A percentile compares a stretch with the other conserved stretches of the same genome.
phyloP scores from a whole-genome alignment of 1,140 invertebrate species.

The Hyles euphorbiae region DNA sequence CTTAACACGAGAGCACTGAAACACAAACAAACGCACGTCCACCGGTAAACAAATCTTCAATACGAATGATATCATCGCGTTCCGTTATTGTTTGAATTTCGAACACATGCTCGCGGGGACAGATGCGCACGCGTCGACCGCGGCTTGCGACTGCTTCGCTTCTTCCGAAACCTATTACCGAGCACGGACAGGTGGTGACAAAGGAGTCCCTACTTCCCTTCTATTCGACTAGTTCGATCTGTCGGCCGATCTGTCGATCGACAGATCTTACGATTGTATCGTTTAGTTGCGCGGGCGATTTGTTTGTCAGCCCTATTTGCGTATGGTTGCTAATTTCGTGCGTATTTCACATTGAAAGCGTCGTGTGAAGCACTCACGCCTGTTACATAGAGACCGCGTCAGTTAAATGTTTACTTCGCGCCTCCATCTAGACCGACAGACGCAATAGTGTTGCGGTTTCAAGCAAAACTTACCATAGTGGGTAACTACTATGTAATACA shows the following conservation, averaged over 20 bases:
- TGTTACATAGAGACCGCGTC: too few species aligned
- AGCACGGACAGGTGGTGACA: slow-evolving; percentile 68
- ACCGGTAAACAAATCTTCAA: too few species aligned
- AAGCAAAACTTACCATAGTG: too few species aligned
- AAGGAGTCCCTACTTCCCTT: slow-evolving; percentile 58
- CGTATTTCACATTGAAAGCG: too few species aligned
- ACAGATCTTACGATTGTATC: slow-evolving; percentile 8
- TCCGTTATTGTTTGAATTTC: background rate
- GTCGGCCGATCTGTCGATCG: slow-evolving; percentile 22
- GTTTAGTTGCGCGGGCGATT: background rate
- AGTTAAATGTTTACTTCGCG: too few species aligned
- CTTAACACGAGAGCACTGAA: background rate
- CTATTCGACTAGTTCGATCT: slow-evolving; percentile 30
- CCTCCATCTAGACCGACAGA: too few species aligned
- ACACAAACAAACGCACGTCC: background rate
- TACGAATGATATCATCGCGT: background rate
- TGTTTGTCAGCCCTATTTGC: slow-evolving; percentile 1
- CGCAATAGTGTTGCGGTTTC: too few species aligned
- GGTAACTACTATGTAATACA: too few species aligned
- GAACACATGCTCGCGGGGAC: slow-evolving; percentile 23
- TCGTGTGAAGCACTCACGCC: too few species aligned
- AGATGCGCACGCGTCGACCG: slow-evolving; percentile 56
- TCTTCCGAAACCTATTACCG: slow-evolving; percentile 46
- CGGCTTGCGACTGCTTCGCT: slow-evolving; percentile 44
- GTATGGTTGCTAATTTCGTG: too few species aligned